Percentiles rank a stretch among this genome's conserved stretches.
phyloP scores from a whole-genome alignment of 2,888 invertebrate genomes.

The Uloborus plumipes region DNA sequence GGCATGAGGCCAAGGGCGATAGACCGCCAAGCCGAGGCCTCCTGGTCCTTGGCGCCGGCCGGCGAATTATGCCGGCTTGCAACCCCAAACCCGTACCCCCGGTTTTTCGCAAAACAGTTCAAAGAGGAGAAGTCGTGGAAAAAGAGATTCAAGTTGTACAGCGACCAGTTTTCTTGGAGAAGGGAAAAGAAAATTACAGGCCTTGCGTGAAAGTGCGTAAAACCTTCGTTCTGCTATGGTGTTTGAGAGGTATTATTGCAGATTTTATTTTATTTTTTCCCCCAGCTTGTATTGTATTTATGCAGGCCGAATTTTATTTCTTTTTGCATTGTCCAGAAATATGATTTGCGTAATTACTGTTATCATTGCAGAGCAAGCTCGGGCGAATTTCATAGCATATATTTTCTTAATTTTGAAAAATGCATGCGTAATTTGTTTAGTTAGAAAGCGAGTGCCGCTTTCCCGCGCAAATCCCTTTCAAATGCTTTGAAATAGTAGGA shows the following conservation, averaged over 20 bases:
- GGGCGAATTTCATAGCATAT: too few relatives aligned
- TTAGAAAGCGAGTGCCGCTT: too few relatives aligned
- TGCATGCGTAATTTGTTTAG: too few relatives aligned
- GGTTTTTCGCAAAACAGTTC: constrained; percentile 1
- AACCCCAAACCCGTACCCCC: neutral
- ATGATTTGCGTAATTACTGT: too few relatives aligned
- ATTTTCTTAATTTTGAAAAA: too few relatives aligned
- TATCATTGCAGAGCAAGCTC: too few relatives aligned
- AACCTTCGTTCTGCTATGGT: constrained; percentile 12
- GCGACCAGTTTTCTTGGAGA: too few relatives aligned
- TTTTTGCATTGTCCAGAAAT: too few relatives aligned
- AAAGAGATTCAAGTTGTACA: neutral
- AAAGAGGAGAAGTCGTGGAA: neutral
- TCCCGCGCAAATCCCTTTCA: too few relatives aligned
- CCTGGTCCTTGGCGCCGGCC: neutral
- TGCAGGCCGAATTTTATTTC: too few relatives aligned
- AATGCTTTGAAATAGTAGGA: too few relatives aligned
- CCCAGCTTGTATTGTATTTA: too few relatives aligned
- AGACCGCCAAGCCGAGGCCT: constrained; percentile 38
- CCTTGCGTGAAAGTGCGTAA: neutral
- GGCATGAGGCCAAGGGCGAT: constrained; percentile 30
- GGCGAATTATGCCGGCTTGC: neutral
- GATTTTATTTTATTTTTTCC: neutral
- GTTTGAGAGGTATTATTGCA: constrained; percentile 12
- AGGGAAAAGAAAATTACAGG: neutral